These are phyloP conservation scores for Machimus rusticus DNA, from an alignment of 2,888 invertebrate species.

Conservation along the genomic window DNA sequence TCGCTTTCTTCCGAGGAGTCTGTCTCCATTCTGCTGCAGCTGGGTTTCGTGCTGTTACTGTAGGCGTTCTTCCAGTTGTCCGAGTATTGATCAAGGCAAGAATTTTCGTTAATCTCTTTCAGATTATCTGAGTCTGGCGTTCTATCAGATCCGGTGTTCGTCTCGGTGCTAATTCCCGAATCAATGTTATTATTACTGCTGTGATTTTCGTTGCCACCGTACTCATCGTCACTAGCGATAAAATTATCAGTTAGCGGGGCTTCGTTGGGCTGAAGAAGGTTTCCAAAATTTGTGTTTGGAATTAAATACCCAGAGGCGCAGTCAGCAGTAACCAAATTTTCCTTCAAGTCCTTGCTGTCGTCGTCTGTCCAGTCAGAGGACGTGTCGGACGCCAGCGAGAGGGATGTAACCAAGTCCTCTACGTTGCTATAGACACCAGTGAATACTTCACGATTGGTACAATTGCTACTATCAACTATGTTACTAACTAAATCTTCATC, in stretches of 20 bases:
- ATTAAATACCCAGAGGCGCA: slow-evolving; percentile 62
- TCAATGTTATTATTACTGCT: slow-evolving; percentile 43
- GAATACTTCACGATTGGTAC: slow-evolving; percentile 40
- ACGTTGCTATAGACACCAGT: slow-evolving; percentile 41
- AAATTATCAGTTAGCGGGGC: slow-evolving; percentile 62
- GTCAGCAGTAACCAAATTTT: slow-evolving; percentile 57
- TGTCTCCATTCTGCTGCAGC: slow-evolving; percentile 49
- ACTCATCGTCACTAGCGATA: slow-evolving; percentile 59
- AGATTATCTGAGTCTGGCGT: slow-evolving; percentile 67
- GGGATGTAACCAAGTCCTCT: slow-evolving; percentile 35
- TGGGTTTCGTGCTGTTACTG: slow-evolving; percentile 40
- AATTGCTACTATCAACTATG: slow-evolving; percentile 48
- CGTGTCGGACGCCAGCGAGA: slow-evolving; percentile 53
- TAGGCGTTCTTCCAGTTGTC: slow-evolving; percentile 18
- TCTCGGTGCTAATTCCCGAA: slow-evolving; percentile 66
- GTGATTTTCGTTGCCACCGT: slow-evolving; percentile 49
- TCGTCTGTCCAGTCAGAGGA: slow-evolving; percentile 58
- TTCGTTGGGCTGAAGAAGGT: slow-evolving; percentile 61
- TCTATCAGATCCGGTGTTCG: slow-evolving; percentile 70
- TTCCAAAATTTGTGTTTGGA: slow-evolving; percentile 63
- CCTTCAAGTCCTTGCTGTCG: slow-evolving; percentile 53
- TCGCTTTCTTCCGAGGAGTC: slow-evolving; percentile 50
- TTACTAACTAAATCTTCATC: slow-evolving; percentile 52
- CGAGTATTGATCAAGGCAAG: slow-evolving; percentile 38
- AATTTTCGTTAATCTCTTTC: slow-evolving; percentile 44